These are phyloP conservation scores for Antigone vipio DNA, from an alignment of 2,113 vertebrate species.

Conservation along the genomic window DNA sequence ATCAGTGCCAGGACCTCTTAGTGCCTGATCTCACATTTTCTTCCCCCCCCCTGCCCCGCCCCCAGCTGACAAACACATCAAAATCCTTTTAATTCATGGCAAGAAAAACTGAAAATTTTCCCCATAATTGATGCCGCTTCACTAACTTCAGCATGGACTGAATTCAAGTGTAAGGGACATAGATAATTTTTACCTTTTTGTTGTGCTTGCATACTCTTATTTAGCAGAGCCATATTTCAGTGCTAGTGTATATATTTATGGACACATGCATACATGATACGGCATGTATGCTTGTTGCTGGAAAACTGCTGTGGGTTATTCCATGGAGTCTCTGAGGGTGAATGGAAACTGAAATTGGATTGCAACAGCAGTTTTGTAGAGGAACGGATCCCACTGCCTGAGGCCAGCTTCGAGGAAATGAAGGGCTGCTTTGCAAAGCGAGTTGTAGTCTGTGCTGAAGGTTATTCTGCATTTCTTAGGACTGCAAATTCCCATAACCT, in stretches of 20 bases:
- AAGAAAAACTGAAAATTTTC: neutral
- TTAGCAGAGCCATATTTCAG: neutral
- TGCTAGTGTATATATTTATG: neutral
- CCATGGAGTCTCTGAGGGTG: neutral
- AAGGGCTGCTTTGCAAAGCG: neutral
- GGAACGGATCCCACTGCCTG: neutral
- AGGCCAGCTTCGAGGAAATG: neutral
- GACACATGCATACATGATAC: neutral
- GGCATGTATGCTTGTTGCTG: neutral
- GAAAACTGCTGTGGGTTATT: neutral
- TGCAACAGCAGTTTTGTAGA: neutral
- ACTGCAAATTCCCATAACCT: neutral
- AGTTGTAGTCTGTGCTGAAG: neutral
- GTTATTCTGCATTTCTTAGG: neutral
- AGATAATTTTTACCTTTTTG: neutral
- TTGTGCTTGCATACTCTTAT: neutral
- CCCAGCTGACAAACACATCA: neutral
- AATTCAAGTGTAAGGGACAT: neutral
- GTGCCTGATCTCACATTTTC: neutral
- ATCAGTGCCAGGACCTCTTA: neutral
- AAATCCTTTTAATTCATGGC: neutral
- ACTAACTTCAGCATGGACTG: neutral
- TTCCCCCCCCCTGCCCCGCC: rapidly evolving
- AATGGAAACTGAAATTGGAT: neutral
- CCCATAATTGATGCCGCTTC: neutral